Percentiles rank a stretch among this genome's conserved stretches.
These are phyloP conservation scores for Mustela lutreola DNA, from an alignment of 2,113 vertebrate species.

Conservation along the genomic window DNA sequence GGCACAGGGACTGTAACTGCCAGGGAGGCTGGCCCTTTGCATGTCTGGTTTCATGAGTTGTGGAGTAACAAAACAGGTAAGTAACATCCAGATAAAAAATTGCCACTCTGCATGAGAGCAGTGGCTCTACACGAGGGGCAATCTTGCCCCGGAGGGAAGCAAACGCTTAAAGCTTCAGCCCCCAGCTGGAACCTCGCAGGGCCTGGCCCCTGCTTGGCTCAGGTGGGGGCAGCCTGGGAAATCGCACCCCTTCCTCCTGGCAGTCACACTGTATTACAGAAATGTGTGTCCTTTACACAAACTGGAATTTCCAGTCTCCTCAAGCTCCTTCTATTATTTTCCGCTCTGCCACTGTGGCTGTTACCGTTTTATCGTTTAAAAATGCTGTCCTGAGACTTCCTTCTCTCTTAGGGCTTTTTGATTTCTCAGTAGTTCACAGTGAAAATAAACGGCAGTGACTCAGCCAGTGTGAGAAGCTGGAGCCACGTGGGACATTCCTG, in stretches of 20 bases:
- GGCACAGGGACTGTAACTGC: neutral
- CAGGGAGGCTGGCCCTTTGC: neutral
- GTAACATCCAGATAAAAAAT: neutral
- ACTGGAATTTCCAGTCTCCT: constrained; percentile 60
- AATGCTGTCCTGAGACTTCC: neutral
- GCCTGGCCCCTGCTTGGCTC: neutral
- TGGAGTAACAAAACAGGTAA: neutral
- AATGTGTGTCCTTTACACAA: fast-evolving
- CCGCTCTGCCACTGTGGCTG: neutral
- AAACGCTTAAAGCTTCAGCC: neutral
- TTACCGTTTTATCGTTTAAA: neutral
- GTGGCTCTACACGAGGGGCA: neutral
- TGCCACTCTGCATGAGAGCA: neutral
- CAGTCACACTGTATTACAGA: neutral
- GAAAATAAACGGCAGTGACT: neutral
- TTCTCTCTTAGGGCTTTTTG: constrained; percentile 45
- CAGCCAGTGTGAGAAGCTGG: constrained; percentile 6
- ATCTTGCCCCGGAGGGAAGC: neutral
- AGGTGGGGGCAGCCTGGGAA: neutral
- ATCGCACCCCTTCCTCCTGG: neutral
- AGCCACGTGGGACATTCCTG: neutral
- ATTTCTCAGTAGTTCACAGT: constrained; percentile 24
- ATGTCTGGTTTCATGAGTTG: neutral
- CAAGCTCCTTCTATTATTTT: neutral
- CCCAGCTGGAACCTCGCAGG: neutral